Evolutionary conservation across 2,888 invertebrate genomes (phyloP).

Genomic region (Notodonta ziczac): DNA sequence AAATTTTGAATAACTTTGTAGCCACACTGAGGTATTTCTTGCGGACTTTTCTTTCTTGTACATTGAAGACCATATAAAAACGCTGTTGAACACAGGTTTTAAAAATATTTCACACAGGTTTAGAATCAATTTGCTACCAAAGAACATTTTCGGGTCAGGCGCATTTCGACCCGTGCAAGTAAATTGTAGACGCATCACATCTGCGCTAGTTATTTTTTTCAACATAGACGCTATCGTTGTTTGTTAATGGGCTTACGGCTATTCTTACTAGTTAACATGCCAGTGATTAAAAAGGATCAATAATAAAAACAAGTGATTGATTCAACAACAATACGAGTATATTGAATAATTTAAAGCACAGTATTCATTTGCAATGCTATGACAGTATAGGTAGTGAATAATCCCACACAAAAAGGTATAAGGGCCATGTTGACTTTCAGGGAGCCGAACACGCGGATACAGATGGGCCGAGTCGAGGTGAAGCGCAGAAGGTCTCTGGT

Average conservation of each 20-base stretch:
- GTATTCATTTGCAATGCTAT: slow-evolving; percentile 61
- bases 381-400: slow-evolving; percentile 59
- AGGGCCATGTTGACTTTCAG: slow-evolving; percentile 54
- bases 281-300: too few relatives aligned
- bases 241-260: neutral
- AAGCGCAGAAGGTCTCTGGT: slow-evolving; percentile 50
- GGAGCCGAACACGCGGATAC: slow-evolving; percentile 45
- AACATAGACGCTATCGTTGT: neutral
- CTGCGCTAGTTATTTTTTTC: too few relatives aligned
- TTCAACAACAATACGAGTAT: too few relatives aligned
- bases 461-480: slow-evolving; percentile 45
- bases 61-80: too few relatives aligned
- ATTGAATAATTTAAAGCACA: slow-evolving; percentile 35
- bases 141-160: too few relatives aligned
- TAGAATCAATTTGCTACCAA: too few relatives aligned
- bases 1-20: slow-evolving; percentile 38
- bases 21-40: neutral
- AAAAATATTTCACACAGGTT: too few relatives aligned
- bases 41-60: too few relatives aligned
- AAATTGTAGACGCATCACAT: too few relatives aligned
- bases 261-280: too few relatives aligned
- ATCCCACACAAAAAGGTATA: slow-evolving; percentile 49
- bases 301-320: too few relatives aligned
- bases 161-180: neutral
- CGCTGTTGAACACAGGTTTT: too few relatives aligned